Conservation (phyloP, 2,797 vertebrate species). For the Zenarchopterus dispar region DNA sequence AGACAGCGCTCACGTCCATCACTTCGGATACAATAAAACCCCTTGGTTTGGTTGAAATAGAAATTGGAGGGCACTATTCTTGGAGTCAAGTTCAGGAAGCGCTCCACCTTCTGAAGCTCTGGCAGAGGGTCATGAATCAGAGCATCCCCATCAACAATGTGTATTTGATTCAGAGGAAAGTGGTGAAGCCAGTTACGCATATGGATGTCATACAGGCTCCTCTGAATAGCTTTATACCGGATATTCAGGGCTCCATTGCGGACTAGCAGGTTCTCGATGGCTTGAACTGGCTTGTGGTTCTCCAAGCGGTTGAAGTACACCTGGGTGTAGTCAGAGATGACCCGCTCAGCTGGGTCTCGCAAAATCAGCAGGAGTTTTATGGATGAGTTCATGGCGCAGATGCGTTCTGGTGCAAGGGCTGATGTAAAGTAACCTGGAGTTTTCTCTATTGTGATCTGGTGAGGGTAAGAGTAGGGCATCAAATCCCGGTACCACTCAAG, state of each 20-base stretch:
- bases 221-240: slow-evolving; percentile 94
- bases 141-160: slow-evolving; percentile 92
- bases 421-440: slow-evolving; percentile 95
- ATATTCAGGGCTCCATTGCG: slow-evolving; percentile 91
- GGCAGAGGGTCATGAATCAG: slow-evolving; percentile 90
- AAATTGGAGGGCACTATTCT: slow-evolving; percentile 92
- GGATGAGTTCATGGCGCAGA: slow-evolving; percentile 92
- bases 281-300: slow-evolving; percentile 93
- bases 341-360: slow-evolving; percentile 91
- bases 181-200: slow-evolving; percentile 92
- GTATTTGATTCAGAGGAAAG: slow-evolving; percentile 92
- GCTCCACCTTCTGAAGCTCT: slow-evolving; percentile 92
- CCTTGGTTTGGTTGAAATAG: slow-evolving; percentile 97
- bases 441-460: slow-evolving; percentile 95
- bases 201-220: slow-evolving; percentile 93
- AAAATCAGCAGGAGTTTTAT: slow-evolving; percentile 92
- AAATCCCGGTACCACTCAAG: slow-evolving; percentile 91
- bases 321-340: slow-evolving; percentile 95
- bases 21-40: slow-evolving; percentile 94
- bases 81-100: slow-evolving; percentile 89
- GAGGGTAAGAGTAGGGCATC: slow-evolving; percentile 92
- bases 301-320: slow-evolving; percentile 95
- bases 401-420: slow-evolving; percentile 88
- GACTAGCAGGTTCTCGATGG: slow-evolving; percentile 92
- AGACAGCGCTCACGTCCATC: slow-evolving; percentile 92